Percentiles rank a stretch among this genome's conserved stretches.
These are phyloP conservation scores for Drosophila acutilabella DNA, from an alignment of 2,888 invertebrate genomes.

Conservation along the genomic window DNA sequence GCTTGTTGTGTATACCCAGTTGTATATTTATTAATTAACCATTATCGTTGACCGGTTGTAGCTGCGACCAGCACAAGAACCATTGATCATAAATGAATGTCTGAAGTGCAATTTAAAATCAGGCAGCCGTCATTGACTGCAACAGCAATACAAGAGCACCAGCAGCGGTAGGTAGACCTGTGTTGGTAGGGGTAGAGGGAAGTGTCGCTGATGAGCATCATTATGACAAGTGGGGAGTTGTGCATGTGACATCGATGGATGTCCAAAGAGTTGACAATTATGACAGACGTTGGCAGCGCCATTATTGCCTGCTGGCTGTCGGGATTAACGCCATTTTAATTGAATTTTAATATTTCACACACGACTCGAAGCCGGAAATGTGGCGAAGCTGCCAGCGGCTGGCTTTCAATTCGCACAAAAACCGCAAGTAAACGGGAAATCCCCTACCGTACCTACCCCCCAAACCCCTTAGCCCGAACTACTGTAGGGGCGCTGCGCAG, in stretches of 20 bases:
- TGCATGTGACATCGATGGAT: conserved; percentile 65
- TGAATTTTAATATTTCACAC: conserved; percentile 83
- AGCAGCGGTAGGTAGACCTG: neutral
- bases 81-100: conserved; percentile 71
- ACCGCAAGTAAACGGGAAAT: conserved; percentile 74
- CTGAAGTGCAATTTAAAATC: conserved; percentile 79
- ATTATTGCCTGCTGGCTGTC: conserved; percentile 62
- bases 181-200: neutral
- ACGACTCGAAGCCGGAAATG: conserved; percentile 65
- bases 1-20: conserved; percentile 32
- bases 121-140: conserved; percentile 50
- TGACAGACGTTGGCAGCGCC: conserved; percentile 64
- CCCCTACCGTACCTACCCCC: neutral
- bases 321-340: conserved; percentile 83
- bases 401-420: conserved; percentile 66
- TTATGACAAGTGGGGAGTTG: conserved; percentile 59
- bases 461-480: neutral
- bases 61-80: conserved; percentile 18
- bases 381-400: conserved; percentile 43
- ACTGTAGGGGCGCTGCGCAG: conserved; percentile 23
- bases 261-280: conserved; percentile 80
- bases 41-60: conserved; percentile 68
- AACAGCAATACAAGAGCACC: conserved; percentile 1
- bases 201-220: conserved; percentile 70
- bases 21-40: conserved; percentile 81